Base-by-base conservation (phyloP, 2,888 invertebrate species). In the Boloria selene region DNA sequence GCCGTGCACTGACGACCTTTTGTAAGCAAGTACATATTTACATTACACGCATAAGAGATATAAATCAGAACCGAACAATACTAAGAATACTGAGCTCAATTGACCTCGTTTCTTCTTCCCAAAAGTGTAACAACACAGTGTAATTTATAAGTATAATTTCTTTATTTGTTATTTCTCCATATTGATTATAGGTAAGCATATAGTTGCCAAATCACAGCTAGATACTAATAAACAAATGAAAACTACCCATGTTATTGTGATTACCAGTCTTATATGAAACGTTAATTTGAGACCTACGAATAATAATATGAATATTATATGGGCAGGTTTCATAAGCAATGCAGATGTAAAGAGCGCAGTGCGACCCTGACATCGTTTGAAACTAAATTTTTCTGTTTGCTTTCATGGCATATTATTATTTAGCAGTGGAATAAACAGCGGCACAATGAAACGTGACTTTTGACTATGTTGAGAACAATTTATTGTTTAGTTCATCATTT, bases 321-420 rank as follows among this genome's bases (percentile, higher is more conserved):
- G 51, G 44, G 31, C 38, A 44, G 58, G 26, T 54, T 61, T 61
- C 65, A 55, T 54, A 53, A 61, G 45, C 56, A 51, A n/a, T 56
- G 51, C 61, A 52, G 65, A 56, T 61, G 50, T 5, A 60, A 50
- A 45, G 55, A 50, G 45, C 38, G 53, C 59, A 38, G 26, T 42
- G 42, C 56, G 61, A 58, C 56, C 61, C 47, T 66, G 58, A 62
- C 56, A 66, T 22, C 38, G 22, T 61, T 56, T 22, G 13, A 6
- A 13, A 55, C 50, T 17, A 58, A 52, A 44, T 56, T 42, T 63
- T 22, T 42, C 49, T 42, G 55, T 17, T 56, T 7, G 17, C 22
- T 63, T 56, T 63, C 53, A 51, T 60, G 31, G 38, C 42, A 38
- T 54, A 38, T 38, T 38, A 38, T 38, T 38, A 49, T n/a, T 10